Percentiles rank a stretch among this genome's conserved stretches.
These are phyloP conservation scores for Merluccius polli DNA, from an alignment of 2,797 vertebrate genomes.

Conservation along the genomic window DNA sequence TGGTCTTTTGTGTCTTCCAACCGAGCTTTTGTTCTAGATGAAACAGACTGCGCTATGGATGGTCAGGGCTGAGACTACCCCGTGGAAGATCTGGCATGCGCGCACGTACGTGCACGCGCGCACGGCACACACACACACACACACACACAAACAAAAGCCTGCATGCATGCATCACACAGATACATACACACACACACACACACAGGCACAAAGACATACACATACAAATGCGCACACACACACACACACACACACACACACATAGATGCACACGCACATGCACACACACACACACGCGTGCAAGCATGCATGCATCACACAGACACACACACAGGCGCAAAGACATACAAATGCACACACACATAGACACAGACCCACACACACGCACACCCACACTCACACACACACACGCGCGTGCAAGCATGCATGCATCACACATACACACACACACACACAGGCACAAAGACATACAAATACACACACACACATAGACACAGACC, in stretches of 20 bases:
- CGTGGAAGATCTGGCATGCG: slow-evolving; percentile 49
- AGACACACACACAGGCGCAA: background rate
- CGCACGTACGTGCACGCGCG: slow-evolving; percentile 14
- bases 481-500: slow-evolving; percentile 17
- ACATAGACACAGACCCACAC: background rate
- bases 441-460: slow-evolving; percentile 7
- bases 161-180: slow-evolving; percentile 12
- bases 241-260: slow-evolving; percentile 12
- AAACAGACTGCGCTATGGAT: slow-evolving; percentile 77
- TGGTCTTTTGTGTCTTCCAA: slow-evolving; percentile 74
- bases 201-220: background rate
- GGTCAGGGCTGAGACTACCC: slow-evolving; percentile 63
- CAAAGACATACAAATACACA: background rate
- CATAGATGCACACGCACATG: slow-evolving; percentile 1
- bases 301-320: slow-evolving; percentile 10
- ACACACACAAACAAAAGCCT: background rate
- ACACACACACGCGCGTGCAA: slow-evolving; percentile 21
- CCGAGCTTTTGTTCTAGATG: slow-evolving; percentile 79
- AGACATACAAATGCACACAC: background rate
- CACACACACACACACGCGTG: slow-evolving; percentile 6
- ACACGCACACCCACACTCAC: background rate
- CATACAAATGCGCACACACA: background rate
- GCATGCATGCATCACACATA: too few relatives aligned
- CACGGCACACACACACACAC: slow-evolving; percentile 11
- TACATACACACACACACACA: background rate